Conservation (phyloP, 2,888 invertebrate genomes). For the Crossocerus cetratus region DNA sequence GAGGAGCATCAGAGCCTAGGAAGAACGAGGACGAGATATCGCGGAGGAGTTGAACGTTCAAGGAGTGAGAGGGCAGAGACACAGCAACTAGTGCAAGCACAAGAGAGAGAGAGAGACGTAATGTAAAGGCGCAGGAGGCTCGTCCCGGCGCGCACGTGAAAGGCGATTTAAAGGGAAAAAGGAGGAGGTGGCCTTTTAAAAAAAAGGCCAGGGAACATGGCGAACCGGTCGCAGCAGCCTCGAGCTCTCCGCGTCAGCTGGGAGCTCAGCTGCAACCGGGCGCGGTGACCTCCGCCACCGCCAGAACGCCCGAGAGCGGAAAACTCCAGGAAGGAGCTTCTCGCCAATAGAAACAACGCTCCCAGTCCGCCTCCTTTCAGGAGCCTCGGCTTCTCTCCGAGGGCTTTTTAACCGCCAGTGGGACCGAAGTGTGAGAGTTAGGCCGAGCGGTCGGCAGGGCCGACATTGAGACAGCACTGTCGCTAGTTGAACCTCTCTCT, state of each 20-base stretch:
- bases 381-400: neutral
- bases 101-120: constrained; percentile 17
- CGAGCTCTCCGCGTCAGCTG: constrained; percentile 73
- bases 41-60: constrained; percentile 54
- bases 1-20: constrained; percentile 11
- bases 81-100: constrained; percentile 6
- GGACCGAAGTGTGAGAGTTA: neutral
- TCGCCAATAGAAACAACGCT: constrained; percentile 49
- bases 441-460: too few relatives aligned
- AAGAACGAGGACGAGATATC: constrained; percentile 23
- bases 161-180: constrained; percentile 62
- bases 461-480: too few relatives aligned
- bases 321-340: constrained; percentile 61
- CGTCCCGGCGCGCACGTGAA: constrained; percentile 63
- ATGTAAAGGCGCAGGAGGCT: constrained; percentile 35
- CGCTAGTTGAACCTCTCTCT: neutral
- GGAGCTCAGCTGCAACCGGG: constrained; percentile 71
- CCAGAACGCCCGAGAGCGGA: constrained; percentile 25
- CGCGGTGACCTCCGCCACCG: constrained; percentile 56
- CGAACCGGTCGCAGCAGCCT: constrained; percentile 59
- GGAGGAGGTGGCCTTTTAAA: constrained; percentile 53
- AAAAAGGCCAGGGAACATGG: constrained; percentile 53
- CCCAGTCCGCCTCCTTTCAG: neutral
- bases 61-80: constrained; percentile 15
- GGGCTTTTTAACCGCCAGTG: neutral